Evolutionary conservation across 2,113 vertebrate species (phyloP), one percentile per base, ranked within the genome.

Genomic region (Gavialis gangeticus): DNA sequence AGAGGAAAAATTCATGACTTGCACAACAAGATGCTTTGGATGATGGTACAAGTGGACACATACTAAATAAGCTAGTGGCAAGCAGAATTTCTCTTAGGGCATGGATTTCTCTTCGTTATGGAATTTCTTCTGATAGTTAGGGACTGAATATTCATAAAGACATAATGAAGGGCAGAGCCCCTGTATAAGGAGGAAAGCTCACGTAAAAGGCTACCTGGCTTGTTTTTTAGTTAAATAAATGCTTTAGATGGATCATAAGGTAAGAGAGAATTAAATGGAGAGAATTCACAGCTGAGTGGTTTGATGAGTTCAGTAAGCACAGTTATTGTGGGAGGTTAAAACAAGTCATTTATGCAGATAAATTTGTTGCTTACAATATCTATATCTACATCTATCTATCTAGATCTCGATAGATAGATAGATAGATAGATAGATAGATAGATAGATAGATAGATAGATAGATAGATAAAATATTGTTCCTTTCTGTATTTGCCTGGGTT

Each of bases 131-230:
- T 87, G 60, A 27, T 54, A 88, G 18, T 46, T 46, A 46, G 46
- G 8, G 46, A 46, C 46, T 46, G 46, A 46, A 46, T 46, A 46
- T 46, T 46, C 46, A 46, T 11, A 17, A 71, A 69, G 55, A 34
- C 21, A 30, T 9, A 46, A 46, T 46, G 46, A 46, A 46, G 46
- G 46, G 46, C 46, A 9, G 46, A 46, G 46, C 8, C 46, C 46
- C 46, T 59, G n/a, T 5, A 89, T 30, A 60, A 55, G 12, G 67
- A 46, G 86, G 54, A 57, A 3, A 21, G 34, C 7, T 37, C 18
- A 21, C 1, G 2, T 1, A 58, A 79, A 25, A 46, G 66, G 59
- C 37, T 3, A 15, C n/a, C 46, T 64, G 30, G 0, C 3, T 2
- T 6, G 54, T 66, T 71, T 30, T 17, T 11, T 22, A 63, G 21